Evolutionary conservation across 2,797 vertebrate species (phyloP).

Genomic region (Pseudochromis fuscus): DNA sequence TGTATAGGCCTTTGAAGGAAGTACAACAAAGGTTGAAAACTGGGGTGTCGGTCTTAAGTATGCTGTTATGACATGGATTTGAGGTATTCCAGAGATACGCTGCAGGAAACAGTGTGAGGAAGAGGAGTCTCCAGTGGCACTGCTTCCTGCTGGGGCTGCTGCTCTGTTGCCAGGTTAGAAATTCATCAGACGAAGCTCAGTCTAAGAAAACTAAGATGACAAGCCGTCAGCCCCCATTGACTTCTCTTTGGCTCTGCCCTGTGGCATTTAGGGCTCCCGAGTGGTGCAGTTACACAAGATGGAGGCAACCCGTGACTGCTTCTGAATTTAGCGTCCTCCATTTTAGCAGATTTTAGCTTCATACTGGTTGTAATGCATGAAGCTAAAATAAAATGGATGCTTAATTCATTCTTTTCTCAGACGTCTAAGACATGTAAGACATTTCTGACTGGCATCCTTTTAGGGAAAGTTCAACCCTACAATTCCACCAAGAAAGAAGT

Average conservation of each 20-base stretch:
- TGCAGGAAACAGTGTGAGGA: background rate
- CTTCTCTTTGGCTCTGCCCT: background rate
- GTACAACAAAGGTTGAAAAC: conserved; percentile 2
- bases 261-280: background rate
- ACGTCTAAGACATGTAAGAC: too few species aligned
- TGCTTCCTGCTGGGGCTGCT: background rate
- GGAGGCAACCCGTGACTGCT: background rate
- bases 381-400: too few species aligned
- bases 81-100: background rate
- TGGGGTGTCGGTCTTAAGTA: background rate
- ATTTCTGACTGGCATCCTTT: too few species aligned
- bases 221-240: conserved; percentile 1
- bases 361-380: background rate
- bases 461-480: too few species aligned
- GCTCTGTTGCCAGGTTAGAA: background rate
- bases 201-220: conserved; percentile 12
- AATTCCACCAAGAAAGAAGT: too few species aligned
- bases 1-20: too few species aligned
- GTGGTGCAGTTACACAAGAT: background rate
- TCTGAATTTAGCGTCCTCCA: background rate
- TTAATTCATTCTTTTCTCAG: too few species aligned
- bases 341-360: background rate
- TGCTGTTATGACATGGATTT: background rate
- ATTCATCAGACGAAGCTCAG: conserved; percentile 1
- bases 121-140: background rate